phyloP scores from a whole-genome alignment of 2,888 invertebrate genomes.

The Dryococelus australis region DNA sequence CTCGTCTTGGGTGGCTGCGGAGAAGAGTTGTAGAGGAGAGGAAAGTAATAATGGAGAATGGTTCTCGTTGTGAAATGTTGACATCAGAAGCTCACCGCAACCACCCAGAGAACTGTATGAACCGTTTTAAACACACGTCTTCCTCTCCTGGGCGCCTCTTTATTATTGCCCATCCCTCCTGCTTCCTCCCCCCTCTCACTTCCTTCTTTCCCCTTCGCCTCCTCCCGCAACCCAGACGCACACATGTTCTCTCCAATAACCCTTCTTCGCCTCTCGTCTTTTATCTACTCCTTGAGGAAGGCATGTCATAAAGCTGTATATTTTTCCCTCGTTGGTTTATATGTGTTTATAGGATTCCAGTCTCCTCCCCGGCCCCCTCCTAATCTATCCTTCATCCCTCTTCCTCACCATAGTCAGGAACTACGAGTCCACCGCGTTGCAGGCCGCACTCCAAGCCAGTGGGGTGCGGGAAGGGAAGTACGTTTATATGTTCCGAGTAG shows the following conservation, averaged over 20 bases:
- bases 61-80: neutral
- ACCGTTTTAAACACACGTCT: conserved; percentile 1
- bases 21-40: no score
- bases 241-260: neutral
- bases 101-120: neutral
- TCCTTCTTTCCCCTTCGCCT: neutral
- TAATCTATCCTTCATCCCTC: no score
- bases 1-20: no score
- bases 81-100: neutral
- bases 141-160: neutral
- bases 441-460: neutral
- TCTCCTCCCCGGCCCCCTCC: no score
- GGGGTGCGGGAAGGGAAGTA: neutral
- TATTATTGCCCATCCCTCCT: neutral
- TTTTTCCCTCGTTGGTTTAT: conserved; percentile 30
- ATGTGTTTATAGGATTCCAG: conserved; percentile 1
- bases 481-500: no score
- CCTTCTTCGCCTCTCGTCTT: neutral
- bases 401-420: no score
- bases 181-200: neutral
- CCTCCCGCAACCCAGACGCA: neutral
- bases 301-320: conserved; percentile 21
- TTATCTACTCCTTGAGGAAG: conserved; percentile 16
- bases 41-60: neutral
- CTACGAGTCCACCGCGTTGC: neutral